These are phyloP conservation scores for Neofelis nebulosa DNA, from an alignment of 2,113 vertebrate genomes.

Conservation along the genomic window DNA sequence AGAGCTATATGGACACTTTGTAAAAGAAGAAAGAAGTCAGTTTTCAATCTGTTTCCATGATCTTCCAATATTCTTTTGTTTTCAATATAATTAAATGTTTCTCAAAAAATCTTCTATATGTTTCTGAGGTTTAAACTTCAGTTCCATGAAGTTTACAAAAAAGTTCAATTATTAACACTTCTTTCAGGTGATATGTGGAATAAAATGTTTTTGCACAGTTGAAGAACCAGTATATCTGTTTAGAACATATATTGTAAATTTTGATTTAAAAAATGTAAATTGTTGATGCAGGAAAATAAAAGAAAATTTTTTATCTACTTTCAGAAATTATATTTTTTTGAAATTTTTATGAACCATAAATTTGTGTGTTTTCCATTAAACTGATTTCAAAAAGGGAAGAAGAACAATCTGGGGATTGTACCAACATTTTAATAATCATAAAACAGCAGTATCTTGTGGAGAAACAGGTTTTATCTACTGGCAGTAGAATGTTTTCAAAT, in stretches of 20 bases:
- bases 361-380: not conserved
- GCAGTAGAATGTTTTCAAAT: not conserved
- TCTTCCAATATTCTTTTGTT: not conserved
- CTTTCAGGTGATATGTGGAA: not conserved
- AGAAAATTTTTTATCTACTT: not conserved
- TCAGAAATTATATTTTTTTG: not conserved
- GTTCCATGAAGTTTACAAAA: not conserved
- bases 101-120: not conserved
- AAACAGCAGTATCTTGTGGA: not conserved
- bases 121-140: conserved; percentile 23
- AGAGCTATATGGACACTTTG: not conserved
- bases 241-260: not conserved
- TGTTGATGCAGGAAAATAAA: not conserved
- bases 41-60: not conserved
- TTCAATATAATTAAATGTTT: not conserved
- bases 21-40: not conserved
- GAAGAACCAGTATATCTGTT: not conserved
- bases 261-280: not conserved
- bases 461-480: not conserved
- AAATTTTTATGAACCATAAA: not conserved
- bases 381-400: not conserved
- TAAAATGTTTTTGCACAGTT: not conserved
- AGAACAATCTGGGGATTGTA: not conserved
- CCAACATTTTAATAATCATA: not conserved
- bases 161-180: not conserved